Conservation (phyloP, 2,797 vertebrate genomes). For the Siniperca obscura region DNA sequence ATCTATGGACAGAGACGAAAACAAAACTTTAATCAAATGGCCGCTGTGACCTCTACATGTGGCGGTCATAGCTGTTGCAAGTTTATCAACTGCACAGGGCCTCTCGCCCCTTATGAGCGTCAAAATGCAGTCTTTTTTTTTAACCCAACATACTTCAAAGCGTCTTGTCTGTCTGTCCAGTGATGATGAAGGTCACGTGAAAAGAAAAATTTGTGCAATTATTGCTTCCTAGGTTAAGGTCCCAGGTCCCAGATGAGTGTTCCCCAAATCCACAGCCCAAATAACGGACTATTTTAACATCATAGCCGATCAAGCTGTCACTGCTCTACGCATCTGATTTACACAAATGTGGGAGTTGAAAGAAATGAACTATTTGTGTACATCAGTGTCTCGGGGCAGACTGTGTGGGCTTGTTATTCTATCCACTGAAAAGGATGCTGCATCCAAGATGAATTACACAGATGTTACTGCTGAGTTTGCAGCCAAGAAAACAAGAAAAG, state of each 20-base stretch:
- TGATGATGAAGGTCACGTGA: background rate
- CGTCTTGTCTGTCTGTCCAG: background rate
- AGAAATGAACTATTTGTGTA: background rate
- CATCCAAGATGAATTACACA: background rate
- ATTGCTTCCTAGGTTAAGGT: background rate
- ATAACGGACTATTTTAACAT: background rate
- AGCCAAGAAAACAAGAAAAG: background rate
- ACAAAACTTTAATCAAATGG: background rate
- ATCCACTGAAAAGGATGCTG: background rate
- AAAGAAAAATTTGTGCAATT: background rate
- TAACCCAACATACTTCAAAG: background rate
- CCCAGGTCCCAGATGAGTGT: background rate
- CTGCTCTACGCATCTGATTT: background rate
- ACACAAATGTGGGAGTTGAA: background rate
- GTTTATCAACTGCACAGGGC: background rate
- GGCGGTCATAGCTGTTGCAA: background rate
- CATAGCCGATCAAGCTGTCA: background rate
- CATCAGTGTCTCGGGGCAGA: background rate
- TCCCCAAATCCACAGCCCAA: background rate
- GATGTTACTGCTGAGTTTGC: background rate
- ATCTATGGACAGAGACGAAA: slow-evolving; percentile 83
- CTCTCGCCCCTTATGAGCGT: background rate
- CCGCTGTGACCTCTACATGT: background rate
- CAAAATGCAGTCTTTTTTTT: background rate
- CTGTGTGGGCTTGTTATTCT: background rate